phyloP scores from a whole-genome alignment of 2,888 invertebrate species.

The Exephanes ischioxanthus region DNA sequence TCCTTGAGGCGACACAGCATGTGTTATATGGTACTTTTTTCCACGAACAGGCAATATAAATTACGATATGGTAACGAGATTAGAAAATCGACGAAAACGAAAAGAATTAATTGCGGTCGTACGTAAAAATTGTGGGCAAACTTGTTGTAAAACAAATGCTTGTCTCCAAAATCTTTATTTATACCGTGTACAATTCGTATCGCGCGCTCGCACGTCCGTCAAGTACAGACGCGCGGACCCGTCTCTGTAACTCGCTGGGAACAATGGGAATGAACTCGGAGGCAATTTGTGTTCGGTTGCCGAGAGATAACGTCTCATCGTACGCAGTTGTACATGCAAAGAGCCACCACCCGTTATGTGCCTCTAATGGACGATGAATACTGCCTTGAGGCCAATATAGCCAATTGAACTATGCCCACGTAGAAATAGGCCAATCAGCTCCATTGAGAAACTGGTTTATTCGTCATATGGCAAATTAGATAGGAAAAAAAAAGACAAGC shows the following conservation, averaged over 20 bases:
- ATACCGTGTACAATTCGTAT: neutral
- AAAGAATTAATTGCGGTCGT: too few species aligned
- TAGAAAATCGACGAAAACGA: too few species aligned
- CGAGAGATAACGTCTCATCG: neutral
- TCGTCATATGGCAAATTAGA: neutral
- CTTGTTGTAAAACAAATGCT: too few species aligned
- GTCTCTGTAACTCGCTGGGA: neutral
- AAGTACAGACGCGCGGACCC: neutral
- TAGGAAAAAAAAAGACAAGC: neutral
- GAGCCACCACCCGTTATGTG: neutral
- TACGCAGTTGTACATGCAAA: neutral
- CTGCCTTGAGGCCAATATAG: slow-evolving; percentile 59
- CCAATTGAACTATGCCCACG: slow-evolving; percentile 60
- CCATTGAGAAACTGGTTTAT: neutral
- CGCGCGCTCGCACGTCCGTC: neutral
- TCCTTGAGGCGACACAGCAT: slow-evolving; percentile 4
- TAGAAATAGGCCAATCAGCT: slow-evolving; percentile 38
- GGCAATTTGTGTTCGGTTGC: neutral
- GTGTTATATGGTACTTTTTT: neutral
- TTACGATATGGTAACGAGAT: too few species aligned
- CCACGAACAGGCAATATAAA: too few species aligned
- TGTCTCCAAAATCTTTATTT: neutral
- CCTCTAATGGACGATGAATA: slow-evolving; percentile 49
- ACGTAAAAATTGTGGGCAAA: too few species aligned
- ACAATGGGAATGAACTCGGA: slow-evolving; percentile 39